A percentile compares a stretch with the other conserved stretches of the same genome.
Conservation (phyloP, 2,888 invertebrate species). For the Netelia melanura region DNA sequence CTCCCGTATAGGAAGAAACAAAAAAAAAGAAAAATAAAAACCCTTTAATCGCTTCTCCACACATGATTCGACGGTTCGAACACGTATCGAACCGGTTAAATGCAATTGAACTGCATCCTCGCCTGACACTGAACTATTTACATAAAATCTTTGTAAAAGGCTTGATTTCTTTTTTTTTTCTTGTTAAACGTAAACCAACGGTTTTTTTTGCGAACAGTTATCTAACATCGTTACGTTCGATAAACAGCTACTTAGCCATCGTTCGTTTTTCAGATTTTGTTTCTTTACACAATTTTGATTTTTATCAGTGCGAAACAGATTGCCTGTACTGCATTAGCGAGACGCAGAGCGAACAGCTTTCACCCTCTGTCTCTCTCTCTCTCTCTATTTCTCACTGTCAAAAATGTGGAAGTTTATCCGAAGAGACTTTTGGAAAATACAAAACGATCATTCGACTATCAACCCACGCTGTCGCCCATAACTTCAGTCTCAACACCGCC, state of each 20-base stretch:
- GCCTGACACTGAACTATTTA: slow-evolving; percentile 75
- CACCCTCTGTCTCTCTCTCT: slow-evolving; percentile 4
- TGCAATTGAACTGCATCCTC: slow-evolving; percentile 55
- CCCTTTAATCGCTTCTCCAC: slow-evolving; percentile 1
- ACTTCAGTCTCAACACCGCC: slow-evolving; percentile 79
- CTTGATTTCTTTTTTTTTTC: slow-evolving; percentile 53
- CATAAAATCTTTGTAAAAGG: slow-evolving; percentile 81
- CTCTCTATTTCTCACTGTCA: slow-evolving; percentile 11
- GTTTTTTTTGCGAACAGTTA: slow-evolving; percentile 74
- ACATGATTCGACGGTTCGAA: slow-evolving; percentile 45
- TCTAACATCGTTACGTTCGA: slow-evolving; percentile 77
- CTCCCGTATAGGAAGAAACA: slow-evolving; percentile 57
- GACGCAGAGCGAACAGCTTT: slow-evolving; percentile 4
- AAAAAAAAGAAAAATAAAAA: slow-evolving; percentile 48
- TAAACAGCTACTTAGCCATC: slow-evolving; percentile 77
- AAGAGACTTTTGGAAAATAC: slow-evolving; percentile 58
- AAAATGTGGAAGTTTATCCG: slow-evolving; percentile 3
- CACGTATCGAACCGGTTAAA: slow-evolving; percentile 47
- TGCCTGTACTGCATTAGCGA: neutral
- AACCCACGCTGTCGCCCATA: slow-evolving; percentile 83
- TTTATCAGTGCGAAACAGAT: slow-evolving; percentile 69
- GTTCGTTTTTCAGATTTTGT: slow-evolving; percentile 64
- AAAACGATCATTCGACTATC: slow-evolving; percentile 71
- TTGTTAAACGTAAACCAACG: slow-evolving; percentile 75
- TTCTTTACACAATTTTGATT: slow-evolving; percentile 76